A percentile compares a stretch with the other conserved stretches of the same genome.
Evolutionary conservation across 2,888 invertebrate genomes (phyloP).

Genomic region (Atethmia centrago): DNA sequence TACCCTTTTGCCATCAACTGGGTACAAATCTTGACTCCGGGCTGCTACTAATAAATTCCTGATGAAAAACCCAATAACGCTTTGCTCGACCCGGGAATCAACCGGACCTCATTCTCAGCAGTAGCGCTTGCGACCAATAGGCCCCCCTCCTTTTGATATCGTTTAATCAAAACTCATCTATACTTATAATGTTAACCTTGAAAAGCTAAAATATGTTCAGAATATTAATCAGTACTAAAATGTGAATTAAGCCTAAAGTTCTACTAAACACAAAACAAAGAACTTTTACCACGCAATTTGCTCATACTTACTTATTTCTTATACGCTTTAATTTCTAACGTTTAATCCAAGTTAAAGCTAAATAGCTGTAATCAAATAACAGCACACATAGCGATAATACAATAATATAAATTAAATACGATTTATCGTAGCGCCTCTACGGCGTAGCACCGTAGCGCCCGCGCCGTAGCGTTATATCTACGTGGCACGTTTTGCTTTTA

Average conservation of each 20-base stretch:
- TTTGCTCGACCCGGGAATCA: no score
- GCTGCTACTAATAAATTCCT: no score
- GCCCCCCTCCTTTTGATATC: no score
- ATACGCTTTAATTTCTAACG: conserved; percentile 25
- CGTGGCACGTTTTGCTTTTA: conserved; percentile 67
- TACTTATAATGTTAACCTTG: background rate
- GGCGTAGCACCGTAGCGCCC: conserved; percentile 69
- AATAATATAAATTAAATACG: conserved; percentile 67
- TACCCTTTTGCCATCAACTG: no score
- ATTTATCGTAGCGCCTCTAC: conserved; percentile 75
- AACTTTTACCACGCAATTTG: conserved; percentile 44
- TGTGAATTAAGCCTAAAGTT: conserved; percentile 13
- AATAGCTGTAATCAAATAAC: conserved; percentile 57
- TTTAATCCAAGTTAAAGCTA: conserved; percentile 36
- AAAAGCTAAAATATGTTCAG: background rate
- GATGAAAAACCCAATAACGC: no score
- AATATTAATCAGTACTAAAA: conserved; percentile 16
- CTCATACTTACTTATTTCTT: conserved; percentile 42
- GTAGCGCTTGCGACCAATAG: no score
- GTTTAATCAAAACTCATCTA: conserved; percentile 9
- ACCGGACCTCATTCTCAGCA: no score
- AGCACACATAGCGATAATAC: conserved; percentile 57
- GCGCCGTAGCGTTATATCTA: conserved; percentile 72
- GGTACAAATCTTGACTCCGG: no score
- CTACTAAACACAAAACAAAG: conserved; percentile 26